phyloP scores from a whole-genome alignment of 2,888 invertebrate species.

The Pseudeuparius sepicola region DNA sequence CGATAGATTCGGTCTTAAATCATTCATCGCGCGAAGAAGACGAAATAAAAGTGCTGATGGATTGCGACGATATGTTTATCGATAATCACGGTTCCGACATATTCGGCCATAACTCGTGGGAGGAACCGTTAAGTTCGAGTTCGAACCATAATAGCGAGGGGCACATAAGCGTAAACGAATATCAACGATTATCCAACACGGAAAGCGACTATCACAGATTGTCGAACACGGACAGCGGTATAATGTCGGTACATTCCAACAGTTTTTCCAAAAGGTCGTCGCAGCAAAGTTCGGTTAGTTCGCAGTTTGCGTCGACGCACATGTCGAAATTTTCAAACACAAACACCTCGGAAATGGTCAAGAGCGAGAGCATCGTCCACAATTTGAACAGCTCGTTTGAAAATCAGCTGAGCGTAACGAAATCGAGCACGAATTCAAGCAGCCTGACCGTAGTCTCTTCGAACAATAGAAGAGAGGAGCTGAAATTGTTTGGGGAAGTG shows the following conservation, averaged over 20 bases:
- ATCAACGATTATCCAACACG: conserved; percentile 37
- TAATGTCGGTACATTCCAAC: conserved; percentile 53
- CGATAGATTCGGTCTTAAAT: conserved; percentile 79
- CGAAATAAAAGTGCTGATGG: conserved; percentile 57
- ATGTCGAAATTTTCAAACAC: conserved; percentile 26
- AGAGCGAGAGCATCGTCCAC: conserved; percentile 30
- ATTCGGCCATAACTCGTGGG: conserved; percentile 32
- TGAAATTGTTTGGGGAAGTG: conserved; percentile 24
- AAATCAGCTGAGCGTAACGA: conserved; percentile 21
- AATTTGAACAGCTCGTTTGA: conserved; percentile 23
- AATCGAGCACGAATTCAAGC: conserved; percentile 19
- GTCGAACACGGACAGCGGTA: conserved; percentile 46
- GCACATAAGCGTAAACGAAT: conserved; percentile 28
- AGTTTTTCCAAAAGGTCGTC: conserved; percentile 51
- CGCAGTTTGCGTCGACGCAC: conserved; percentile 33
- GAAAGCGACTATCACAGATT: conserved; percentile 40
- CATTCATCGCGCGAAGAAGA: conserved; percentile 78
- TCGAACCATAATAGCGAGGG: conserved; percentile 31
- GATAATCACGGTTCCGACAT: conserved; percentile 37
- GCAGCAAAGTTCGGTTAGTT: conserved; percentile 47
- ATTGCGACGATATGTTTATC: conserved; percentile 34
- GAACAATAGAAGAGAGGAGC: conserved; percentile 7
- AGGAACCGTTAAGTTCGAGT: conserved; percentile 34
- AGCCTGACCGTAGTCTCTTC: neutral
- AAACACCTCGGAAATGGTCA: conserved; percentile 27